Conservation (phyloP, 2,113 vertebrate genomes). For the Daubentonia madagascariensis region DNA sequence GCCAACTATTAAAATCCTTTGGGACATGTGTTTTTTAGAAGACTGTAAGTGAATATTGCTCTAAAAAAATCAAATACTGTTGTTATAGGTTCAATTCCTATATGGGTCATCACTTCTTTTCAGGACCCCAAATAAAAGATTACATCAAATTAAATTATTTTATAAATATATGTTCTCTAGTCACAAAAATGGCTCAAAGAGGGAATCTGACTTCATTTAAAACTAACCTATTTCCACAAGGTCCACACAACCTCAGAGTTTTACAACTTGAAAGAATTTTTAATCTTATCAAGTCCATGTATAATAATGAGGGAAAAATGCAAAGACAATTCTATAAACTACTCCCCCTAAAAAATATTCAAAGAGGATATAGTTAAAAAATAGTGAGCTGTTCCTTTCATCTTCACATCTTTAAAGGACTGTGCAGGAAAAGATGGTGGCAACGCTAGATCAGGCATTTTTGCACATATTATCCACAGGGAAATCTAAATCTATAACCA, state of each 20-base stretch:
- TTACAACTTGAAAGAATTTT: constrained; percentile 42
- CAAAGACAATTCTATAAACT: constrained; percentile 20
- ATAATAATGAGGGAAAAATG: constrained; percentile 30
- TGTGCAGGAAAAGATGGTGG: neutral
- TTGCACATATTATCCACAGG: constrained; percentile 59
- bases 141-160: neutral
- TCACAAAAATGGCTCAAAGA: neutral
- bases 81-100: neutral
- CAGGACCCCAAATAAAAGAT: neutral
- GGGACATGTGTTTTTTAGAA: neutral
- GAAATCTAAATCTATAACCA: constrained; percentile 76
- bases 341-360: neutral
- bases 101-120: neutral
- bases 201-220: neutral
- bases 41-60: neutral
- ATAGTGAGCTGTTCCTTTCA: constrained; percentile 28
- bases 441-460: constrained; percentile 58
- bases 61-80: neutral
- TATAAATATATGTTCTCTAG: neutral
- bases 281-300: neutral
- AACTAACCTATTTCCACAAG: neutral
- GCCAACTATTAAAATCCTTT: neutral
- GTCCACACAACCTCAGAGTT: neutral
- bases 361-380: constrained; percentile 40
- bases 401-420: constrained; percentile 54